Percentiles rank a stretch among this genome's conserved stretches.
Evolutionary conservation across 92 coral and sea anemone genomes (phyloP).

Genomic region (Zoanthus solanderi): DNA sequence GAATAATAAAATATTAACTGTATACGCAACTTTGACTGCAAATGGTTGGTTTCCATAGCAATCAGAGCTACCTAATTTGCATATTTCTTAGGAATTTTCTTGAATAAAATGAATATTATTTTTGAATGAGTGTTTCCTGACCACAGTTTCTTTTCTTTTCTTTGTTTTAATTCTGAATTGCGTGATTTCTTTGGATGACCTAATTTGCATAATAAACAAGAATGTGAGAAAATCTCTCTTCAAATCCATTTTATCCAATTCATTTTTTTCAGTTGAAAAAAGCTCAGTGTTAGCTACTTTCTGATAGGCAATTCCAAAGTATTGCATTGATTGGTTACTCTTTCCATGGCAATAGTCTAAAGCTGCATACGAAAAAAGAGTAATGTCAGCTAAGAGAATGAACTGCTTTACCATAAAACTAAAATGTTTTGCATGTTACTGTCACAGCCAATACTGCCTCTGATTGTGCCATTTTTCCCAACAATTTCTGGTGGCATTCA

Average conservation of each 20-base stretch:
- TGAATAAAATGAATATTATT: not conserved
- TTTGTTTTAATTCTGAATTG: not conserved
- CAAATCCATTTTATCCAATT: constrained; percentile 17
- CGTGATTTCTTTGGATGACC: constrained; percentile 5
- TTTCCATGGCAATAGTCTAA: too few species aligned
- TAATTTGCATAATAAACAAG: constrained; percentile 23
- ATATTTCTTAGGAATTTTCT: not conserved
- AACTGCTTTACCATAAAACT: not conserved
- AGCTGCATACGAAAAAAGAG: too few species aligned
- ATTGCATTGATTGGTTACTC: not conserved
- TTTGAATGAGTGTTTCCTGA: constrained; percentile 1
- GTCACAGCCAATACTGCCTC: not conserved
- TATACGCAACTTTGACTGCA: constrained; percentile 5
- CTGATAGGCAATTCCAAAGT: constrained; percentile 4
- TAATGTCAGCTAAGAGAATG: constrained; percentile 1
- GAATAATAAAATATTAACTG: constrained; percentile 3
- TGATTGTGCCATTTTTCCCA: constrained; percentile 40
- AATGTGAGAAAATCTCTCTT: constrained; percentile 12
- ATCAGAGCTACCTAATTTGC: constrained; percentile 3
- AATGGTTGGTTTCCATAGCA: not conserved
- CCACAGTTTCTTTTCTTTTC: not conserved
- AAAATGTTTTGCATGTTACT: not conserved
- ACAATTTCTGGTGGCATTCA: constrained; percentile 25
- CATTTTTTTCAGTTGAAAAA: constrained; percentile 13
- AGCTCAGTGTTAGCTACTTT: not conserved